Evolutionary conservation across 1,140 invertebrate genomes (phyloP).

Genomic region (Bradysia coprophila): DNA sequence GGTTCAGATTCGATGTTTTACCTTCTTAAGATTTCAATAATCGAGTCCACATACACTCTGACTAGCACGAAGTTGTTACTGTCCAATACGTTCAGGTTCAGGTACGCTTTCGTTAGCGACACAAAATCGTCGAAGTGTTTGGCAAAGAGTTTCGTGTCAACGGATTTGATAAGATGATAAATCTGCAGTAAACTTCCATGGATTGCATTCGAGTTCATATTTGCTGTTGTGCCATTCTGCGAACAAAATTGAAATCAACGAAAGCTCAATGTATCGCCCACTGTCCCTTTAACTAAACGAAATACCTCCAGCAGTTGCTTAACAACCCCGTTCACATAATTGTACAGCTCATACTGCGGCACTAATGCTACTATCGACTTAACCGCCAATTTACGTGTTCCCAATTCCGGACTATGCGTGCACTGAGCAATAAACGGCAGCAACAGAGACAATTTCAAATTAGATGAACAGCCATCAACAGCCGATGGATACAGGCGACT

Average conservation of each 20-base stretch:
- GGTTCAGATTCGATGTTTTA: neutral
- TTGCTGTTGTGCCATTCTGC: slow-evolving; percentile 2
- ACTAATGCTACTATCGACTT: slow-evolving; percentile 44
- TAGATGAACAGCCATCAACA: slow-evolving; percentile 41
- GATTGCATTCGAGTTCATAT: slow-evolving; percentile 17
- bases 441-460: slow-evolving; percentile 31
- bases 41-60: slow-evolving; percentile 4
- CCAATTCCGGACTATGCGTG: slow-evolving; percentile 33
- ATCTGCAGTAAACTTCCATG: slow-evolving; percentile 27
- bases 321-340: neutral
- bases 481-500: slow-evolving; percentile 57
- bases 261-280: no score
- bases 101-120: neutral
- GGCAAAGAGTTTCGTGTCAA: slow-evolving; percentile 3
- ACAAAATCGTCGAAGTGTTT: slow-evolving; percentile 4
- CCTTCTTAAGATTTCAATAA: slow-evolving; percentile 5
- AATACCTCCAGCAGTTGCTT: slow-evolving; percentile 3
- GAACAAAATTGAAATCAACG: neutral
- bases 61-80: slow-evolving; percentile 3
- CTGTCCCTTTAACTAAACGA: neutral
- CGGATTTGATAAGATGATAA: neutral
- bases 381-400: slow-evolving; percentile 44
- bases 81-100: slow-evolving; percentile 3
- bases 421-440: slow-evolving; percentile 27
- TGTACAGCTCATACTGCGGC: slow-evolving; percentile 10